Base-by-base conservation (phyloP, 2,113 vertebrate genomes). In the Phyllopteryx taeniolatus region DNA sequence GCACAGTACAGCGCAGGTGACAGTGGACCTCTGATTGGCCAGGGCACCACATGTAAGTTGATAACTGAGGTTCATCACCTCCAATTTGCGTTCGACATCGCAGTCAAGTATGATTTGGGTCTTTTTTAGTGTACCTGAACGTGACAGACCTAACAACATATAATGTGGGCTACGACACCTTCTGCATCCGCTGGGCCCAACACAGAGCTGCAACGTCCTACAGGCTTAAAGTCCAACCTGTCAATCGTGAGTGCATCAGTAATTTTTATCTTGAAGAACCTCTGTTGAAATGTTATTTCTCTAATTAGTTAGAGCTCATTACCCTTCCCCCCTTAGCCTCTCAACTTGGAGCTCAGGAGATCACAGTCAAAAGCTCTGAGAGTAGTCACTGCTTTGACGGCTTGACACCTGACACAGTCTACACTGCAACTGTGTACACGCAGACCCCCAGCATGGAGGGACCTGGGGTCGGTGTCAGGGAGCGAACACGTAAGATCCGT, bases 401-500 rank as follows among this genome's bases (percentile, higher is more conserved):
- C 63, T 90, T 99, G 72, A 94, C 92, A 43, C 94, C 96, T 7
- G 95, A 98, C 71, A 94, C 93, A 0, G 92, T 96, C 22, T 98
- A 99, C 76, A 93, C 95, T 0, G 93, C 94, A 77, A 96, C 95
- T 0, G 92, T 97, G 47, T 98, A 92, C 90, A 94, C 95, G 74
- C 98, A 99, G 86, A 98, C 97, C 8, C 96, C 96, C 20, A 98
- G 95, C 83, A 90, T 98, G 1, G 98, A 99, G 75, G 98, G 98
- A 12, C 95, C 96, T 0, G 96, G 96, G 73, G 94, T 99, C 53
- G 94, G 90, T 17, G 83, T 94, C 42, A 96, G 89, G 82, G 96
- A 98, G 72, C 93, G 83, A 20, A 99, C 97, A 22, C 86, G 98
- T 99, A 91, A 89, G 93, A 72, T 56, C 17, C 14, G 35, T 20